Evolutionary conservation across 2,888 invertebrate genomes (phyloP).

Genomic region (Diplolepis rosae): DNA sequence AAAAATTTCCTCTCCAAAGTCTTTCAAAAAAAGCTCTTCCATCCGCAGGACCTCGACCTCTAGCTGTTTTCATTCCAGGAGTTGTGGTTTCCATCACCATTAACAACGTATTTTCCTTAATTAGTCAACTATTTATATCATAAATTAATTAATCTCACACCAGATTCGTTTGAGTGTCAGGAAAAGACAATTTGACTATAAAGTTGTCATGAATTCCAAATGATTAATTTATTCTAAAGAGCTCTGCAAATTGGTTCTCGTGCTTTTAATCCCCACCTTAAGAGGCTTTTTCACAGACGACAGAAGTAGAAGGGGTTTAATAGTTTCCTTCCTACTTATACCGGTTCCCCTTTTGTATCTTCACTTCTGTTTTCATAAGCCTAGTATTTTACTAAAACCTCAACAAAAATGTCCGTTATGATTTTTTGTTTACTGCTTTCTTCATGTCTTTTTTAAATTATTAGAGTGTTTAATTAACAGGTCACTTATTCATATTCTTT

Average conservation of each 20-base stretch:
- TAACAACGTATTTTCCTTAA: neutral
- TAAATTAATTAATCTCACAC: neutral
- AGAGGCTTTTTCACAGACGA: conserved; percentile 40
- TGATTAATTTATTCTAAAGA: conserved; percentile 48
- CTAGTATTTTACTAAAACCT: conserved; percentile 30
- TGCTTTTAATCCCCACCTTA: conserved; percentile 50
- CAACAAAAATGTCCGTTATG: neutral
- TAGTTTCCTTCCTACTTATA: conserved; percentile 46
- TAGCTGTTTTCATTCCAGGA: conserved; percentile 71
- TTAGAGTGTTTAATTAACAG: neutral
- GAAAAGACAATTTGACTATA: neutral
- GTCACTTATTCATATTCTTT: neutral
- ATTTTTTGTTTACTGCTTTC: neutral
- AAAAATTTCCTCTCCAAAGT: conserved; percentile 82
- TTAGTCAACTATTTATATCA: too few relatives aligned
- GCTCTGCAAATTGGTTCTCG: conserved; percentile 41
- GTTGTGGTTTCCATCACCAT: conserved; percentile 70
- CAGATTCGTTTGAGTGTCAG: neutral
- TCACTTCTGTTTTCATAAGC: conserved; percentile 32
- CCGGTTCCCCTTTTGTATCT: conserved; percentile 45
- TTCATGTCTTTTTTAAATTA: neutral
- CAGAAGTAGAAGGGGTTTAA: conserved; percentile 38
- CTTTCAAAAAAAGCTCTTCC: conserved; percentile 82
- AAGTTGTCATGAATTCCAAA: neutral
- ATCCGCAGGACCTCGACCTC: conserved; percentile 75